These are phyloP conservation scores for Setophaga kirtlandii DNA, from an alignment of 2,113 vertebrate genomes.

Conservation along the genomic window DNA sequence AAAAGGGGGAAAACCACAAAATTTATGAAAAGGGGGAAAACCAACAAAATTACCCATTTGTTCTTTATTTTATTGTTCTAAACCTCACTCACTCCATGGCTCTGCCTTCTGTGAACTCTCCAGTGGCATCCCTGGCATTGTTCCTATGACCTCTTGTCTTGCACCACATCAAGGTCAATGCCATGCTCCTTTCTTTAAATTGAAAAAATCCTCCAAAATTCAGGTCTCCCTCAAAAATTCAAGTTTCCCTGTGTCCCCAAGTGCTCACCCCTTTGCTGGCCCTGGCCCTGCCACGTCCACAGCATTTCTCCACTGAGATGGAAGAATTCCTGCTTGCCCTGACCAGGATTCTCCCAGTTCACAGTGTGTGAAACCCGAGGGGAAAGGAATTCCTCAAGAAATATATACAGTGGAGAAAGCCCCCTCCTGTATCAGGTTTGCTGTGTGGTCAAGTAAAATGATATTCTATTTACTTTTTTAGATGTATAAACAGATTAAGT, in stretches of 20 bases:
- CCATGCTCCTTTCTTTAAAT: not conserved
- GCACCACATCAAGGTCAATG: not conserved
- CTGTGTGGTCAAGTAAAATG: slow-evolving; percentile 64
- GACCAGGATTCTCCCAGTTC: not conserved
- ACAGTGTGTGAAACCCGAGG: not conserved
- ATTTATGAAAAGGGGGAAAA: not conserved
- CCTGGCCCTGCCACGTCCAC: not conserved
- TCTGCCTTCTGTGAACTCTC: not conserved
- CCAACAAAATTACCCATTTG: not conserved
- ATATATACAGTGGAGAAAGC: not conserved
- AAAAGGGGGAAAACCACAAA: not conserved
- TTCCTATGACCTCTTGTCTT: not conserved
- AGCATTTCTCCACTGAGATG: not conserved
- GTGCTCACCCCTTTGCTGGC: accelerated
- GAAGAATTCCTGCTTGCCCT: not conserved
- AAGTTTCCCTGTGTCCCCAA: not conserved
- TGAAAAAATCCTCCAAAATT: not conserved
- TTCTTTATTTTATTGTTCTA: not conserved
- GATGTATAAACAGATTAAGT: slow-evolving; percentile 59
- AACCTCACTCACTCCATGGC: accelerated
- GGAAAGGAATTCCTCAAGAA: slow-evolving; percentile 41
- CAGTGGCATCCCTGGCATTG: not conserved
- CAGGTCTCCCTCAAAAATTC: not conserved
- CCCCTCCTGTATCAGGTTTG: not conserved
- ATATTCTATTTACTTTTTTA: slow-evolving; percentile 64